These are phyloP conservation scores for Enteromius argenteus DNA, from an alignment of 2,797 vertebrate species.

Conservation along the genomic window DNA sequence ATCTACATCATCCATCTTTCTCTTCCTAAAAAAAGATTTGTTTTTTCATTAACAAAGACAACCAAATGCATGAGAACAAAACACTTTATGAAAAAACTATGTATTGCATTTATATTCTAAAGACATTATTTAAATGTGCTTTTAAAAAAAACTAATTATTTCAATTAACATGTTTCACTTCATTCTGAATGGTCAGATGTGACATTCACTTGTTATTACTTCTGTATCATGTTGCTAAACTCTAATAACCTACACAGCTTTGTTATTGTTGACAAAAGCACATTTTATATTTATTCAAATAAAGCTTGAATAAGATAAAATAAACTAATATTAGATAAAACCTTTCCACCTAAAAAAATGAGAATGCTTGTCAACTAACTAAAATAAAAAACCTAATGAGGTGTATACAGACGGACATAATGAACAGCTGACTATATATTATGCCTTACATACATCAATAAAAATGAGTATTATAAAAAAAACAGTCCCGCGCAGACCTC, in stretches of 20 bases:
- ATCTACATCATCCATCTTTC: constrained; percentile 86
- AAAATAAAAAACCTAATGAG: background rate
- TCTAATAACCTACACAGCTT: background rate
- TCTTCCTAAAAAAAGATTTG: constrained; percentile 81
- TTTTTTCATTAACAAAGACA: background rate
- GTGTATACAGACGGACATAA: background rate
- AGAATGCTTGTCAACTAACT: background rate
- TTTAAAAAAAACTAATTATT: background rate
- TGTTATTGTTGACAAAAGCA: background rate
- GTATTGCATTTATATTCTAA: background rate
- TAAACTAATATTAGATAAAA: background rate
- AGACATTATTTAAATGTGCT: background rate
- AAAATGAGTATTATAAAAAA: background rate
- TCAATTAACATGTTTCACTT: background rate
- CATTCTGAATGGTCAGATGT: background rate
- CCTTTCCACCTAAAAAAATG: background rate
- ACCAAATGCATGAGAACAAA: background rate
- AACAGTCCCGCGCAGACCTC: too few relatives aligned
- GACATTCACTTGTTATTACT: background rate
- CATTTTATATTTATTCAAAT: background rate
- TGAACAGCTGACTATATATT: background rate
- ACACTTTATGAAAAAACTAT: background rate
- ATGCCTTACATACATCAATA: background rate
- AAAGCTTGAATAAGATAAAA: background rate
- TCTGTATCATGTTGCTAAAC: background rate